Base-by-base conservation (phyloP, 2,888 invertebrate genomes). In the Epinotia demarniana region DNA sequence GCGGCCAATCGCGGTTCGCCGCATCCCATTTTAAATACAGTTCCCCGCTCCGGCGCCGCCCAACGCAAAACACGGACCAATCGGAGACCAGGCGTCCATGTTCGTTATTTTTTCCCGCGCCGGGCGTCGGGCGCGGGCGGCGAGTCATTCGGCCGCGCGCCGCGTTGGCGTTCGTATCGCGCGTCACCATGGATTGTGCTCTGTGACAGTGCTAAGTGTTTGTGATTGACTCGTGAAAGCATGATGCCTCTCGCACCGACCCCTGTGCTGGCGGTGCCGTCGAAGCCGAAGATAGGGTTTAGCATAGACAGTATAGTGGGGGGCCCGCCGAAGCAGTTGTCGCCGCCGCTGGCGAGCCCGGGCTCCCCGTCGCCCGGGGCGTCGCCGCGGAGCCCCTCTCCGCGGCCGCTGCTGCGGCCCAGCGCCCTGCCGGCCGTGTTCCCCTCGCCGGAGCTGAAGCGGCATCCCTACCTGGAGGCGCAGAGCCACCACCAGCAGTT, bases 191-290 rank as follows among this genome's bases (percentile, higher is more conserved):
- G 93, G 93, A 93, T 93, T 92, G 93, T 91, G 93, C 85, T 84
- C 80, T 91, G 91, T 93, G 92, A 91, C 90, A 91, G 93, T 93
- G 92, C 87, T 89, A 89, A 89, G 89, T 88, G 84, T 88, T 90
- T 89, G 92, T 93, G 92, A 85, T 90, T 88, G 90, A 91, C 90
- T 81, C 82, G 87, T 86, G 82, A 89, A 92, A 96, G 95, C 95
- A 98, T 98, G 98, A 98, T 98, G 98, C 98, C 98, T 95, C 96
- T 98, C 96, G 98, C 98, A 96, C 97, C 98, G 95, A 97, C 98
- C 91, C 97, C 98, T 95, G 97, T 98, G 93, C 97, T 97, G 93
- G 97, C 98, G 94, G 97, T 98, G 95, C 97, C 98, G 89, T 97
- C 97, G 84, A 98, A 98, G 94, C 98, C 98, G 82, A 98, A 98